Evolutionary conservation across 2,888 invertebrate species (phyloP).

Genomic region (Oxystoma pomonae): DNA sequence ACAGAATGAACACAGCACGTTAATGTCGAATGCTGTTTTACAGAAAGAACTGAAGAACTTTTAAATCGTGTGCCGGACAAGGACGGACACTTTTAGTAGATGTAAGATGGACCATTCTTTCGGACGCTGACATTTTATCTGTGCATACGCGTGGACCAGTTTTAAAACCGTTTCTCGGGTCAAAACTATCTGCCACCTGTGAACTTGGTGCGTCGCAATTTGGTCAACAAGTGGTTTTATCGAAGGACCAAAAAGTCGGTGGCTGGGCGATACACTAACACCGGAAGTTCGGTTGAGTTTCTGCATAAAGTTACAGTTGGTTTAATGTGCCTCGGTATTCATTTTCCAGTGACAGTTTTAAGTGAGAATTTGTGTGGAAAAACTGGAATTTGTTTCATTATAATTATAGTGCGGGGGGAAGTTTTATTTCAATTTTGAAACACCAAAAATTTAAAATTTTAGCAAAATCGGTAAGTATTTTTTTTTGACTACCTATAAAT

Average conservation of each 20-base stretch:
- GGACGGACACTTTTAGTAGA: not conserved
- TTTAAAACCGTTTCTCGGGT: not conserved
- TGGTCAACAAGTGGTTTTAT: not conserved
- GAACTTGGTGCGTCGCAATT: not conserved
- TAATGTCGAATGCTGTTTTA: not conserved
- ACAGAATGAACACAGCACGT: not conserved
- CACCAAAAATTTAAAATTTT: no score
- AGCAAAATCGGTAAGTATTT: no score
- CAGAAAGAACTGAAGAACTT: not conserved
- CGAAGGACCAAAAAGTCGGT: not conserved
- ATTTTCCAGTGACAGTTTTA: no score
- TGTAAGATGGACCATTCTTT: not conserved
- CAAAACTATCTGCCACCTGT: not conserved
- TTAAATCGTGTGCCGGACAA: not conserved
- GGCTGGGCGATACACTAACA: not conserved
- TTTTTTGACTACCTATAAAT: no score
- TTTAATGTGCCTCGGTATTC: no score
- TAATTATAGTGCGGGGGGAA: no score
- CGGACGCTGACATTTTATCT: not conserved
- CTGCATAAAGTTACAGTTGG: not conserved
- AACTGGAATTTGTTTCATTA: no score
- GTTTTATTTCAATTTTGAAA: no score
- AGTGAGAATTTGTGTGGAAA: no score
- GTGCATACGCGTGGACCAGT: not conserved
- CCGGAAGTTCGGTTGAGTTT: not conserved